Base-by-base conservation (phyloP, 2,113 vertebrate genomes). In the Nesoenas mayeri region DNA sequence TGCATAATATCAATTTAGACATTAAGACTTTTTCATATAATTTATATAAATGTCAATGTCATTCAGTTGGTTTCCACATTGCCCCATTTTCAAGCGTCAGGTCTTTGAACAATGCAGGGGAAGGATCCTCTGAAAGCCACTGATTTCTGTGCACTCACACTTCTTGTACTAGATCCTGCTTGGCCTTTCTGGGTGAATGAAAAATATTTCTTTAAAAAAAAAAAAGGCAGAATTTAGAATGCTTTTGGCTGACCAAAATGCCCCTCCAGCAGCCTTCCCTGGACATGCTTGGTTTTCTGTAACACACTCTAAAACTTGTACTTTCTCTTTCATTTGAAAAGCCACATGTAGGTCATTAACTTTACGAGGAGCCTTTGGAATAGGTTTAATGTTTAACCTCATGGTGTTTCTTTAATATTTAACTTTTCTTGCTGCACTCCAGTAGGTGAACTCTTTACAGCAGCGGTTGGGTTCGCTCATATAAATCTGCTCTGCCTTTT, bases 341-440 rank as follows among this genome's bases (percentile, higher is more conserved):
- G 18, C 2, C 17, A 28, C 11, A 12, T 12, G 15, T 42, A 91
- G 44, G 70, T 71, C 16, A 29, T 71, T 74, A 85, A 60, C 31
- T 80, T 72, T 12, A 67, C 0, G 24, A 38, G 87, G 38, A 79
- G 19, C 44, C 4, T 3, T 88, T 85, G 73, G 42, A 40, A 34
- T 66, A 50, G 62, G 84, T 70, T 97, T 95, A 95, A 96, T 81
- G 40, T 84, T 97, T 95, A 96, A 95, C 95, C 26, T 77, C 32
- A 34, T 77, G 44, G 85, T 67, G 21, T 85, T 65, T 44, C 65
- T 89, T 85, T 60, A 90, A 69, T 79, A 20, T 74, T 79, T 65
- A 93, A 81, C 64, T 92, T 73, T 25, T 24, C 38, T 82, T 60
- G 5, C 40, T 54, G 56, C 26, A n/a, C 34, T 71, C 21, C 29